These are phyloP conservation scores for Prunella fulvescens DNA, from an alignment of 2,113 vertebrate genomes.

Conservation along the genomic window DNA sequence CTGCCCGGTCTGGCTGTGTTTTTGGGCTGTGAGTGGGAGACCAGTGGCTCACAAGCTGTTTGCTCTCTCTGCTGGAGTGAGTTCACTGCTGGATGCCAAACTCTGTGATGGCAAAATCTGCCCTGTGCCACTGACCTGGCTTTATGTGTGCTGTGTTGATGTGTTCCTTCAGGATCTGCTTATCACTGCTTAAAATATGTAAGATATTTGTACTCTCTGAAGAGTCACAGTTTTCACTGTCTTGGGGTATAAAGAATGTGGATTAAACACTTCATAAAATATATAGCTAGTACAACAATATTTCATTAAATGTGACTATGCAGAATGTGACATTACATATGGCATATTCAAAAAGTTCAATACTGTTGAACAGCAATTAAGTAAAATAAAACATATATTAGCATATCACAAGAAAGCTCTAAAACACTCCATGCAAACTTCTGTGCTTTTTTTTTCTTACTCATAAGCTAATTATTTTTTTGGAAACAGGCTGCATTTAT, in stretches of 20 bases:
- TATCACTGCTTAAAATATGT: background rate
- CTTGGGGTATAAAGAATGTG: background rate
- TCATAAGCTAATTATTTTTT: slow-evolving; percentile 5
- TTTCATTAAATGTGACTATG: background rate
- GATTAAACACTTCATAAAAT: background rate
- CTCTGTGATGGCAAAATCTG: background rate
- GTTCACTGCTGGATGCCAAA: background rate
- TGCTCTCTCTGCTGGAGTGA: background rate
- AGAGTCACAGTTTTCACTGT: background rate
- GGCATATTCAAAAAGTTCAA: background rate
- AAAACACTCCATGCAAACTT: background rate
- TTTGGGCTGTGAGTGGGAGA: background rate
- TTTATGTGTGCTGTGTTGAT: background rate
- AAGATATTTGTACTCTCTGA: background rate
- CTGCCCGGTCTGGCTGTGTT: background rate
- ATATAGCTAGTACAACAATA: background rate
- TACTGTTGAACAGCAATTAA: background rate
- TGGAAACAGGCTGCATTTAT: background rate
- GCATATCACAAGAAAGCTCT: background rate
- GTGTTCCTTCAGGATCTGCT: background rate
- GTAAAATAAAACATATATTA: background rate
- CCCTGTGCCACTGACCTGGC: background rate
- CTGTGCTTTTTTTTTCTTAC: background rate
- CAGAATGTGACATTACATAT: background rate
- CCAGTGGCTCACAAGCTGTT: background rate